Conservation (phyloP, 2,888 invertebrate genomes). For the Carcina quercana region DNA sequence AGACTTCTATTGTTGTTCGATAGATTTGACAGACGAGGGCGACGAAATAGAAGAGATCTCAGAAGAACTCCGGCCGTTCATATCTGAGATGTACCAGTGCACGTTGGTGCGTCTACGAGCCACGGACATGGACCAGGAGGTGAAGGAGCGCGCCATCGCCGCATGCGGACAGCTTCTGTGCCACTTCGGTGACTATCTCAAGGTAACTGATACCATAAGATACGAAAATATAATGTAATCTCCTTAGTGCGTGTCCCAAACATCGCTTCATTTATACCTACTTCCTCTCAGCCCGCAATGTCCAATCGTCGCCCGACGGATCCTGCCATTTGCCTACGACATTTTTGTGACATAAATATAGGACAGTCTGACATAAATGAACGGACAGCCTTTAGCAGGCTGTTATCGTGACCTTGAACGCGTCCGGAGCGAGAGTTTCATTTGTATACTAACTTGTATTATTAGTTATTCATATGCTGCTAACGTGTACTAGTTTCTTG, state of each 20-base stretch:
- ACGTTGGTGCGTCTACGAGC: slow-evolving; percentile 91
- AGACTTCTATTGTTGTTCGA: no score
- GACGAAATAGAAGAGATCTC: slow-evolving; percentile 36
- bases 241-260: neutral
- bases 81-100: slow-evolving; percentile 87
- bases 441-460: no score
- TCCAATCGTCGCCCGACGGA: no score
- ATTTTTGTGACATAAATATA: no score
- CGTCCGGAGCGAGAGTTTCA: no score
- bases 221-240: neutral
- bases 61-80: slow-evolving; percentile 86
- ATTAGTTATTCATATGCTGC: no score
- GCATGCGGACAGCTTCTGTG: slow-evolving; percentile 97
- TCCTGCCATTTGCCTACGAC: no score
- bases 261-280: no score
- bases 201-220: slow-evolving; percentile 47
- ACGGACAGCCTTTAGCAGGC: no score
- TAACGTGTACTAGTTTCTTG: no score
- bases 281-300: neutral
- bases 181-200: slow-evolving; percentile 90
- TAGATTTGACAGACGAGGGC: slow-evolving; percentile 32
- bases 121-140: slow-evolving; percentile 99
- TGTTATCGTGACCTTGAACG: no score
- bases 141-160: slow-evolving; percentile 97
- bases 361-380: no score